A percentile compares a stretch with the other conserved stretches of the same genome.
Conservation (phyloP, 92 coral and sea anemone species). For the Palythoa heliodiscus region DNA sequence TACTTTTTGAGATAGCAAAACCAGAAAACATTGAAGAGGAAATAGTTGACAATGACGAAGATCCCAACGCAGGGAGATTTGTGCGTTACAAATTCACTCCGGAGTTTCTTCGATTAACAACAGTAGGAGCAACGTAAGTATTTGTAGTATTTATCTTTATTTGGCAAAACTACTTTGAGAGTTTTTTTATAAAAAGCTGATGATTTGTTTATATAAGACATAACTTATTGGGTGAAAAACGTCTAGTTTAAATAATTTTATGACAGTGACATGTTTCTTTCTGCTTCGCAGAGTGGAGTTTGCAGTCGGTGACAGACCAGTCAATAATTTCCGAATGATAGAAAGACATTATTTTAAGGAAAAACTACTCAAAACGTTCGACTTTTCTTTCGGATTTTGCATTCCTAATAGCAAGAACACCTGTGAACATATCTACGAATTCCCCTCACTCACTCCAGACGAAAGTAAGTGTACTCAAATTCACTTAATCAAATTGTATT, state of each 20-base stretch:
- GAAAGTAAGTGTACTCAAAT: conserved; percentile 70
- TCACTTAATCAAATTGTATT: not conserved
- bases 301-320: conserved; percentile 93
- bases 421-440: conserved; percentile 98
- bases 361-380: conserved; percentile 90
- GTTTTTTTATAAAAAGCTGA: not conserved
- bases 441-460: conserved; percentile 84
- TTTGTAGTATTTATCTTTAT: not conserved
- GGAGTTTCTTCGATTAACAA: conserved; percentile 86
- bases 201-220: conserved; percentile 30
- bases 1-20: conserved; percentile 96
- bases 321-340: conserved; percentile 94
- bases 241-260: not conserved
- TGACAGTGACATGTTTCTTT: not conserved
- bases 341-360: conserved; percentile 93
- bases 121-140: conserved; percentile 99
- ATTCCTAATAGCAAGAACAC: conserved; percentile 99
- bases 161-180: conserved; percentile 3
- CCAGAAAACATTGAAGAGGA: conserved; percentile 95
- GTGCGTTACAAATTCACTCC: conserved; percentile 96
- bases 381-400: conserved; percentile 97
- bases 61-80: conserved; percentile 98
- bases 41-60: conserved; percentile 82
- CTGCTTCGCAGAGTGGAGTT: conserved; percentile 84
- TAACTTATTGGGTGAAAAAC: not conserved